Conservation (phyloP, 2,797 vertebrate species). For the Ambastaia sidthimunki region DNA sequence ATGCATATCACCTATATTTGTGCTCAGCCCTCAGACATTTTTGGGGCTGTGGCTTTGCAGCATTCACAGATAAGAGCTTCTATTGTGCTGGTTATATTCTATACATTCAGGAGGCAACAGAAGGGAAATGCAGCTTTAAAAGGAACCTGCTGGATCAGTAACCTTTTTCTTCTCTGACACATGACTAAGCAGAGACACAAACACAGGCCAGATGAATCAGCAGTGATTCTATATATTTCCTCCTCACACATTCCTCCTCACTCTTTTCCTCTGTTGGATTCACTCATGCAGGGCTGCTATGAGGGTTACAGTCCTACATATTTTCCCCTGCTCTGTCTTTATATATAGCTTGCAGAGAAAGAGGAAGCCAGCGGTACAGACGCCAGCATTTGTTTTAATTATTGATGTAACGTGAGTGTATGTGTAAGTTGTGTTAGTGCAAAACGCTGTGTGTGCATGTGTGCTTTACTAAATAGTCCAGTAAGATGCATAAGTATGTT, state of each 20-base stretch:
- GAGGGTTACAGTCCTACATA: not conserved
- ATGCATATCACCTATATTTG: constrained; percentile 41
- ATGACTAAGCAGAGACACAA: constrained; percentile 35
- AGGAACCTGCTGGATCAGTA: constrained; percentile 45
- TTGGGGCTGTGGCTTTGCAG: constrained; percentile 28
- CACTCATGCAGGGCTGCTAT: not conserved
- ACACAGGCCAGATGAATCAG: constrained; percentile 50
- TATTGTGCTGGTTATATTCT: constrained; percentile 44
- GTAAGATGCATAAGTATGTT: constrained; percentile 16
- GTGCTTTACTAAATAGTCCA: constrained; percentile 19
- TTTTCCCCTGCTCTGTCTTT: not conserved
- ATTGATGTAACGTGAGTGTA: constrained; percentile 25
- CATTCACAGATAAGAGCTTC: constrained; percentile 47
- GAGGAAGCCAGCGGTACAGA: not conserved
- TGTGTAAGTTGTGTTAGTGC: constrained; percentile 13
- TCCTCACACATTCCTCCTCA: not conserved
- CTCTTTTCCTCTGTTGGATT: not conserved
- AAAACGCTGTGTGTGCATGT: not conserved
- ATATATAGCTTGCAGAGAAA: constrained; percentile 10
- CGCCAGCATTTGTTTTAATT: constrained; percentile 5
- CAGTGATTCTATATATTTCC: constrained; percentile 32
- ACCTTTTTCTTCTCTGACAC: constrained; percentile 16
- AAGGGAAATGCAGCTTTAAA: constrained; percentile 29
- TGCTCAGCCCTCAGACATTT: constrained; percentile 29
- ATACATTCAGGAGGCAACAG: constrained; percentile 30